Conservation (phyloP, 2,113 vertebrate species). For the Polypterus bichir region DNA sequence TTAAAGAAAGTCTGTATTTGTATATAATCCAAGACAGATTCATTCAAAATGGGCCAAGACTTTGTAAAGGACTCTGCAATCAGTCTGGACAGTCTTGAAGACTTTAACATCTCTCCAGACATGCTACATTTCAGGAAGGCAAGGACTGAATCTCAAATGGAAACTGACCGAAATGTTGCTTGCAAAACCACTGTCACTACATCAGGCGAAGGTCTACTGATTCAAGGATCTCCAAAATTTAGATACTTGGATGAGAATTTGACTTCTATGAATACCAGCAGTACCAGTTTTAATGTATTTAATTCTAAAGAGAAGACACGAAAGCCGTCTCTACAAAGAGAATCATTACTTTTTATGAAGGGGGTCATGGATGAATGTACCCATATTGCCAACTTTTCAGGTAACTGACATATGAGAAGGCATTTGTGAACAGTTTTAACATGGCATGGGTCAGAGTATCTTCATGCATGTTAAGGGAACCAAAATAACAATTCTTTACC, state of each 20-base stretch:
- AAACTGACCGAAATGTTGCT: constrained; percentile 28
- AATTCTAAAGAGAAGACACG: constrained; percentile 5
- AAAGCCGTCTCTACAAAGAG: constrained; percentile 57
- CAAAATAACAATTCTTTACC: no score
- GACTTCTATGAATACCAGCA: constrained; percentile 41
- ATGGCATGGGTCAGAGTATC: no score
- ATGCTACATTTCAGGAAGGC: constrained; percentile 40
- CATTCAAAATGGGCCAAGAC: constrained; percentile 81
- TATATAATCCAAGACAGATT: constrained; percentile 60
- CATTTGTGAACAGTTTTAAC: no score
- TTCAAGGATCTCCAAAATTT: constrained; percentile 36
- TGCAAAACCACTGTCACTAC: constrained; percentile 28
- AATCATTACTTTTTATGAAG: constrained; percentile 92
- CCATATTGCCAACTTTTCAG: constrained; percentile 93
- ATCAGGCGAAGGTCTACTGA: constrained; percentile 35
- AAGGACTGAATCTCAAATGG: constrained; percentile 19
- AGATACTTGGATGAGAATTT: constrained; percentile 41
- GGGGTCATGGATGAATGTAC: constrained; percentile 98
- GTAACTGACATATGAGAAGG: constrained; percentile 33
- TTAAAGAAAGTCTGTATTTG: no score
- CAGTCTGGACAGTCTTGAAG: constrained; percentile 39
- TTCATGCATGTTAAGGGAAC: no score
- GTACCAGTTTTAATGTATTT: constrained; percentile 17
- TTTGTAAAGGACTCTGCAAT: constrained; percentile 53
- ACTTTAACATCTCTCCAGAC: constrained; percentile 42